Conservation (phyloP, 2,113 vertebrate species). For the Cavia porcellus region DNA sequence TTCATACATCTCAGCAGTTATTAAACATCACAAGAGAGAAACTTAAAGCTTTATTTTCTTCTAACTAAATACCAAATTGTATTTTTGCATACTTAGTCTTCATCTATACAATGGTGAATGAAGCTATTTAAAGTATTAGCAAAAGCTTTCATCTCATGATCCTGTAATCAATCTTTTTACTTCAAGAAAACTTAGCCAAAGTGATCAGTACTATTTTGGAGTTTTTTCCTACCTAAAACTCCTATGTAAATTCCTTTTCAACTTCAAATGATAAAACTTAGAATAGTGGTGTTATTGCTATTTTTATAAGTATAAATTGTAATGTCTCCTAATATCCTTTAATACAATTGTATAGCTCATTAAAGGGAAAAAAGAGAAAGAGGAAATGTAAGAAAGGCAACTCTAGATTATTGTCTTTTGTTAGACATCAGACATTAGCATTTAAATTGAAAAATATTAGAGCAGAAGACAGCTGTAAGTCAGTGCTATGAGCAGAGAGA, state of each 20-base stretch:
- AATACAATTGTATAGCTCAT: neutral
- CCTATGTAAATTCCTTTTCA: neutral
- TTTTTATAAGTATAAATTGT: neutral
- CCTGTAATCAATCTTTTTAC: neutral
- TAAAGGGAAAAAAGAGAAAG: neutral
- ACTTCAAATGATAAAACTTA: slow-evolving; percentile 21
- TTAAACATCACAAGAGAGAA: neutral
- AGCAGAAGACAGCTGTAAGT: neutral
- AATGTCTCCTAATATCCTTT: neutral
- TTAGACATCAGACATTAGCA: neutral
- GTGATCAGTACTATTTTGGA: neutral
- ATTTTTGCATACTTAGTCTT: slow-evolving; percentile 39
- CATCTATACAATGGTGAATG: neutral
- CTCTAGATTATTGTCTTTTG: neutral
- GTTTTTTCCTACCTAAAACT: slow-evolving; percentile 26
- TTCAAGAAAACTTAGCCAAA: neutral
- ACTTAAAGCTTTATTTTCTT: slow-evolving; percentile 44
- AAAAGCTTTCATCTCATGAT: slow-evolving; percentile 1
- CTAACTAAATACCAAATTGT: neutral
- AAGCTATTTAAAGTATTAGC: slow-evolving; percentile 45
- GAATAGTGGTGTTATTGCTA: neutral
- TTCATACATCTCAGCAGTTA: neutral
- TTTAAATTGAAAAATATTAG: neutral
- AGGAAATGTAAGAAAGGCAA: neutral
- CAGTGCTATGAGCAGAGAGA: neutral